Percentiles rank a stretch among this genome's conserved stretches.
phyloP scores from a whole-genome alignment of 1,140 invertebrate species.

The Solen grandis region DNA sequence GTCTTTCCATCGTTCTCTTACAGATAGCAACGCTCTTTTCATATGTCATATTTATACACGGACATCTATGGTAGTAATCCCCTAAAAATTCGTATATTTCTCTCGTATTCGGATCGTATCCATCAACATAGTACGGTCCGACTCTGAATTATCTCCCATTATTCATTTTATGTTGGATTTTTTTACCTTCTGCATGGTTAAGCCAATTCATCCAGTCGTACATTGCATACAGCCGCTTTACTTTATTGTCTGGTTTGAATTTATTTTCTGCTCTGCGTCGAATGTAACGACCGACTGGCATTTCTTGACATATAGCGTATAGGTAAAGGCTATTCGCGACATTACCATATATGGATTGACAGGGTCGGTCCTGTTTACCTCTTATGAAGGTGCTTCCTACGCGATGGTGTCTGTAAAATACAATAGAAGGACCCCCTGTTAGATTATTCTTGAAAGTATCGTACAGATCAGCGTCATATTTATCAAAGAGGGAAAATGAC shows the following conservation, averaged over 20 bases:
- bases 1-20: too few relatives aligned
- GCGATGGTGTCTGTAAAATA: conserved; percentile 2
- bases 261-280: neutral
- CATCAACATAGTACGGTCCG: neutral
- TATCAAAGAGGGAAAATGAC: neutral
- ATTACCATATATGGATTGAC: neutral
- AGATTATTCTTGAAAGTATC: neutral
- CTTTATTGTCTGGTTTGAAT: neutral
- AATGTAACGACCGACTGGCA: neutral
- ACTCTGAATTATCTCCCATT: neutral
- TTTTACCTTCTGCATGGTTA: neutral
- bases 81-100: conserved; percentile 4
- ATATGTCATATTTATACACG: too few relatives aligned
- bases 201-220: conserved; percentile 15
- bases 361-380: neutral
- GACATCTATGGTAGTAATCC: neutral
- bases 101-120: neutral
- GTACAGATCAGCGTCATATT: conserved; percentile 2
- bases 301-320: conserved; percentile 3
- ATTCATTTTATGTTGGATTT: conserved; percentile 19
- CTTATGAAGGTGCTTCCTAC: neutral
- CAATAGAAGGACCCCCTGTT: neutral
- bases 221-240: too few relatives aligned
- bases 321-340: conserved; percentile 1
- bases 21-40: too few relatives aligned